Evolutionary conservation across 2,797 vertebrate species (phyloP), one percentile per base, ranked within the genome.

Genomic region (Peromyscus melanophrys): DNA sequence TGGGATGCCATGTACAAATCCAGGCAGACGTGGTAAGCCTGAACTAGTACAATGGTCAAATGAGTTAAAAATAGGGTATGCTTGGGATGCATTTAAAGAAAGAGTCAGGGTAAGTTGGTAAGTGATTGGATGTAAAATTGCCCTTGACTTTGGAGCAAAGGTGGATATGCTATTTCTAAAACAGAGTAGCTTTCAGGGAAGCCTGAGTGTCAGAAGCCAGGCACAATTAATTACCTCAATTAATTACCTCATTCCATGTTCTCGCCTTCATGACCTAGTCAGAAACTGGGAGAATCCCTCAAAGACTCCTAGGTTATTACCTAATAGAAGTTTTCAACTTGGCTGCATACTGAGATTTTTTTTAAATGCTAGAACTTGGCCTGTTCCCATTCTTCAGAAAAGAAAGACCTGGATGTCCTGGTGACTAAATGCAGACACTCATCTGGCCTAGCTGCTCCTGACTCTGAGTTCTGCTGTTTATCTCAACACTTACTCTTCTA

Each of bases 21-120:
- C 49, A 83, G 63, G 19, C 75, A 82, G 75, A 87, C 87, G 27
- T 49, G 6, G 29, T 52, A 13, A 83, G 19, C 65, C 55, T 82
- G 29, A 63, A 19, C 3, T 37, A 71, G 52, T 34, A 55, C 88
- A 76, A 65, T 6, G 40, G 43, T 9, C 55, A 89, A 89, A 94
- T 49, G 46, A 67, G 83, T 49, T 49, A 31, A 80, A 43, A 92
- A 40, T 31, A 57, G 12, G 17, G 29, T 61, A 29, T 6, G 19
- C 27, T 59, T 86, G 55, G 89, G 67, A 92, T 84, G 59, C 29
- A 57, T 71, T 93, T 81, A 89, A 95, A 92, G 46, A 65, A 4
- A 63, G 43, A 95, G n/a, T 76, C 29, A 21, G 75, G 90, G 75
- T n/a, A 52, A 52, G 10, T 46, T 65, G 5, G 16, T 61, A 29